Conservation (phyloP, 2,113 vertebrate genomes). For the Sander lucioperca region DNA sequence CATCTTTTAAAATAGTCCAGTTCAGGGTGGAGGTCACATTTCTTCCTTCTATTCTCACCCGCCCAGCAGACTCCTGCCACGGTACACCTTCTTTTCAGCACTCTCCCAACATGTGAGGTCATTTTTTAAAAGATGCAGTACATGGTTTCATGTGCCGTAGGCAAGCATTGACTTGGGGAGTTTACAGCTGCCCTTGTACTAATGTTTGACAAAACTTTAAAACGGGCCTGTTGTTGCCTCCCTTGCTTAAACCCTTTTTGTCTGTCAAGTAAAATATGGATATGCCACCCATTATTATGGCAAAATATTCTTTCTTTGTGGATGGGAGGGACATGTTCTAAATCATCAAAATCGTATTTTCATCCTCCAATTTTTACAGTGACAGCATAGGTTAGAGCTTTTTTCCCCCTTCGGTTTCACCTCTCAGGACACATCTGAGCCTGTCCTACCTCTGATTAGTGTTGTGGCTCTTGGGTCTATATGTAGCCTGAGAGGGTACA, state of each 20-base stretch:
- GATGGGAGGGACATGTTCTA: not conserved
- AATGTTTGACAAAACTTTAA: not conserved
- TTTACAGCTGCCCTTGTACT: not conserved
- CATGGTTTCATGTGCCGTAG: not conserved
- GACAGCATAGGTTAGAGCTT: too few species aligned
- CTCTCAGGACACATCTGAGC: not conserved
- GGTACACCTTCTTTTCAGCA: not conserved
- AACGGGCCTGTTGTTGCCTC: not conserved
- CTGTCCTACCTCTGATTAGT: not conserved
- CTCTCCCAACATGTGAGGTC: slow-evolving; percentile 32
- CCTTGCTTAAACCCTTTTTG: not conserved
- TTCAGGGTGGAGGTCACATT: slow-evolving; percentile 78
- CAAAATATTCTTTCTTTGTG: not conserved
- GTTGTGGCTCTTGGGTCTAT: too few species aligned
- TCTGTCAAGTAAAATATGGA: not conserved
- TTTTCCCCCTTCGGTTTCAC: not conserved
- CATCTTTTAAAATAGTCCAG: slow-evolving; percentile 78
- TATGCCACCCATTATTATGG: not conserved
- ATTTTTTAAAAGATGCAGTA: slow-evolving; percentile 35
- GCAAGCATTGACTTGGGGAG: slow-evolving; percentile 8
- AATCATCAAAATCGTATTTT: not conserved
- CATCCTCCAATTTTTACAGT: not conserved
- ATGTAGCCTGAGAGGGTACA: too few species aligned
- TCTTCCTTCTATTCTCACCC: slow-evolving; percentile 79
- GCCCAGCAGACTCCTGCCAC: slow-evolving; percentile 39